phyloP scores from a whole-genome alignment of 2,888 invertebrate genomes.

The Latheticus oryzae region DNA sequence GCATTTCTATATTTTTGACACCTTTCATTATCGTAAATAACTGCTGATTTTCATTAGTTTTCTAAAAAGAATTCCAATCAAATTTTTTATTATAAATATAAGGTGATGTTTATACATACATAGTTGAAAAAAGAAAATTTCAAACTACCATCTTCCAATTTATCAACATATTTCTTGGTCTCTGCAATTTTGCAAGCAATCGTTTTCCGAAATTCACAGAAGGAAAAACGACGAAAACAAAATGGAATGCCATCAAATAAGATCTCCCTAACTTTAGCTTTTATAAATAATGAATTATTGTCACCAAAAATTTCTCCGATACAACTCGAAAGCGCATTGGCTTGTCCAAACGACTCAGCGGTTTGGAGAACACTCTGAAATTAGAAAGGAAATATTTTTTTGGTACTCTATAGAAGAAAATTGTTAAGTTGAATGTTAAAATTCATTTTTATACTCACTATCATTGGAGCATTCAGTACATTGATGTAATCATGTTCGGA shows the following conservation, averaged over 20 bases:
- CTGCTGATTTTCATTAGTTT: conserved; percentile 19
- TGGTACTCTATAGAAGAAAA: conserved; percentile 7
- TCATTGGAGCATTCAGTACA: conserved; percentile 8
- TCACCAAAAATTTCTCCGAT: conserved; percentile 11
- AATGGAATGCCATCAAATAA: conserved; percentile 24
- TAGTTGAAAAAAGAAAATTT: conserved; percentile 24
- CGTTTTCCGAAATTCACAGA: conserved; percentile 8
- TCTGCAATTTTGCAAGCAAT: conserved; percentile 8
- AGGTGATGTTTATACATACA: conserved; percentile 7
- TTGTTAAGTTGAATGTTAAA: background rate
- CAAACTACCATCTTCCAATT: conserved; percentile 8
- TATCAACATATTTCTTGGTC: conserved; percentile 14
- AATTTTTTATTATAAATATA: background rate
- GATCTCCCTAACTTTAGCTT: conserved; percentile 22
- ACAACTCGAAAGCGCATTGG: conserved; percentile 3
- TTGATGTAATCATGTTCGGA: conserved; percentile 21
- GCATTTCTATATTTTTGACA: conserved; percentile 6
- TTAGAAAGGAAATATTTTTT: conserved; percentile 1
- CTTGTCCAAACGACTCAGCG: conserved; percentile 11
- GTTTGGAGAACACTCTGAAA: conserved; percentile 20
- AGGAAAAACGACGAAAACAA: conserved; percentile 5
- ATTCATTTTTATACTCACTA: conserved; percentile 6
- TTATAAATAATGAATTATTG: conserved; percentile 8
- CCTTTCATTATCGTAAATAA: conserved; percentile 26
- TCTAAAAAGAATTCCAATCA: conserved; percentile 10